Conservation (phyloP, 92 coral and sea anemone species). For the Siderastrea radians region DNA sequence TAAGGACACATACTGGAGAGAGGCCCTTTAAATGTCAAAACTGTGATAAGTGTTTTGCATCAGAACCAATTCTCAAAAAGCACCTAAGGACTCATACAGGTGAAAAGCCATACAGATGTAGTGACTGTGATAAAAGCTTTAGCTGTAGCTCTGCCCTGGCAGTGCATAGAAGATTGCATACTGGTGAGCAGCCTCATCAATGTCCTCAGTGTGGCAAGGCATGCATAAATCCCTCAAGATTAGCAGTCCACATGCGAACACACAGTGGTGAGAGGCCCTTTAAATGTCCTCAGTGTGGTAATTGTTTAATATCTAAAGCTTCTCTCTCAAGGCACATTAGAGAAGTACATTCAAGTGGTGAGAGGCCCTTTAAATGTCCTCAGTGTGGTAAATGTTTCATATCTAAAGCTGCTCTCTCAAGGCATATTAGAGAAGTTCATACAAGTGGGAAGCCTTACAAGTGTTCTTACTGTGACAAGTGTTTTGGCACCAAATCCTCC, state of each 20-base stretch:
- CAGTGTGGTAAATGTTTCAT: not conserved
- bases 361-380: not conserved
- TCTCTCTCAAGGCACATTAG: not conserved
- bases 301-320: not conserved
- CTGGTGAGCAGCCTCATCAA: not conserved
- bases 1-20: not conserved
- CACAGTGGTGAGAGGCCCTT: conserved; percentile 5
- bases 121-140: too few relatives aligned
- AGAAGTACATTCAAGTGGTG: not conserved
- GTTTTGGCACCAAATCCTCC: too few relatives aligned
- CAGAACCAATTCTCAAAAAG: not conserved
- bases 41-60: not conserved
- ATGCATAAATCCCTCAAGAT: not conserved
- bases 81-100: not conserved
- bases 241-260: not conserved
- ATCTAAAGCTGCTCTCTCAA: too few relatives aligned
- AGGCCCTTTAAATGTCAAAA: not conserved
- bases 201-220: not conserved
- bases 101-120: not conserved
- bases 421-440: too few relatives aligned
- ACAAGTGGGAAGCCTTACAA: not conserved
- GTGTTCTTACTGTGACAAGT: not conserved
- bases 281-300: not conserved
- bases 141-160: too few relatives aligned
- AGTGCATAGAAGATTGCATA: not conserved